A percentile compares a stretch with the other conserved stretches of the same genome.
Conservation (phyloP, 2,888 invertebrate species). For the Pterobdella sp. region DNA sequence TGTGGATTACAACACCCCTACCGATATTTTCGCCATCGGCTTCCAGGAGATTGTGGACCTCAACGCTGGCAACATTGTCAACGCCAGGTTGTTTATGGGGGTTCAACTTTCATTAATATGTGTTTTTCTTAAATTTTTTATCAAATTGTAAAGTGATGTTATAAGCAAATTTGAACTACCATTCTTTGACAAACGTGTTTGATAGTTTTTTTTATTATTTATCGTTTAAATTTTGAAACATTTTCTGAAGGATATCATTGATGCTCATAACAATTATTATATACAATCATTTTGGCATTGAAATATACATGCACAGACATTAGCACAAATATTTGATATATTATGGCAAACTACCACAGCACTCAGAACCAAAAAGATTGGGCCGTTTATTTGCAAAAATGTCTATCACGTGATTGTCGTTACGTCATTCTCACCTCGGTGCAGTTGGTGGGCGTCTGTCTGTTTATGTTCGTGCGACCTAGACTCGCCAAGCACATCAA, state of each 20-base stretch:
- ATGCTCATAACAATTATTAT: too few relatives aligned
- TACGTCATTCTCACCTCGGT: slow-evolving; percentile 86
- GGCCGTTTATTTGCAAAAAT: slow-evolving; percentile 88
- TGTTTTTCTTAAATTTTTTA: too few relatives aligned
- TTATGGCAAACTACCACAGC: slow-evolving; percentile 52
- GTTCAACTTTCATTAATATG: too few relatives aligned
- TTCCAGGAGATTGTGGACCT: slow-evolving; percentile 98
- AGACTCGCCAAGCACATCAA: slow-evolving; percentile 75
- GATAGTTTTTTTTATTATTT: too few relatives aligned
- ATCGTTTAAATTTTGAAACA: too few relatives aligned
- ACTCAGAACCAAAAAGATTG: slow-evolving; percentile 85
- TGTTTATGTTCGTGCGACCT: slow-evolving; percentile 85
- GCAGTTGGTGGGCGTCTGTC: slow-evolving; percentile 91
- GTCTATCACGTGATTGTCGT: slow-evolving; percentile 73
- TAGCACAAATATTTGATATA: background rate
- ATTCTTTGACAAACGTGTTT: too few relatives aligned
- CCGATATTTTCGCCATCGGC: slow-evolving; percentile 92
- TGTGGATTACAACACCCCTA: slow-evolving; percentile 53
- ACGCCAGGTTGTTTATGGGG: slow-evolving; percentile 64
- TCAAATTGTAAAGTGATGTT: too few relatives aligned
- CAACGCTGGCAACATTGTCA: slow-evolving; percentile 95
- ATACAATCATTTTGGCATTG: too few relatives aligned
- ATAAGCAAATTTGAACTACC: too few relatives aligned
- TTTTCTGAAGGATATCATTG: too few relatives aligned
- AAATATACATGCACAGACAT: background rate